Evolutionary conservation across 1,140 invertebrate genomes (phyloP).

Genomic region (Sminthurinus signatus): DNA sequence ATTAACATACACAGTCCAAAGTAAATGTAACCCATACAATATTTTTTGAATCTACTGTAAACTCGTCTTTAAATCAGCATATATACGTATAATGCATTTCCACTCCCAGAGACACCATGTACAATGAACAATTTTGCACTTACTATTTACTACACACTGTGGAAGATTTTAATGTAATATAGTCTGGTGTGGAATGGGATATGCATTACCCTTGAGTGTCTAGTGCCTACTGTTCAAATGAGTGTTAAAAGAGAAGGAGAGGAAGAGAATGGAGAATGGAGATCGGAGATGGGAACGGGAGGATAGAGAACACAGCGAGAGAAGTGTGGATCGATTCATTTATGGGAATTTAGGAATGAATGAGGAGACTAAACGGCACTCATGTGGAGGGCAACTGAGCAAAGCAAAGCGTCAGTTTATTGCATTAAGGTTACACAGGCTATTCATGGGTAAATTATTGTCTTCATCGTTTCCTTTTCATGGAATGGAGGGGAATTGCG

Average conservation of each 20-base stretch:
- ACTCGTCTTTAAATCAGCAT: too few species aligned
- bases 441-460: slow-evolving; percentile 15
- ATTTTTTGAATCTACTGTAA: too few species aligned
- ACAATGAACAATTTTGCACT: too few species aligned
- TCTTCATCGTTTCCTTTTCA: slow-evolving; percentile 8
- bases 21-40: too few species aligned
- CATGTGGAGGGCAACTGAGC: neutral
- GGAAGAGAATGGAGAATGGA: neutral
- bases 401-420: neutral
- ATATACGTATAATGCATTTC: too few species aligned
- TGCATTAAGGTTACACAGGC: slow-evolving; percentile 5
- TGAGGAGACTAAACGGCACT: neutral
- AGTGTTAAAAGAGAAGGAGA: slow-evolving; percentile 3
- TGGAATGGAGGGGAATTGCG: slow-evolving; percentile 4
- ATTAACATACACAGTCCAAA: too few species aligned
- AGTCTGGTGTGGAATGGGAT: neutral
- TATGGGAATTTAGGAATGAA: neutral
- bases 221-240: slow-evolving; percentile 5
- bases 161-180: neutral
- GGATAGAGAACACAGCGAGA: too few species aligned
- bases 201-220: too few species aligned
- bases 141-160: too few species aligned
- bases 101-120: too few species aligned
- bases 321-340: slow-evolving; percentile 13
- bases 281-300: too few species aligned